A percentile compares a stretch with the other conserved stretches of the same genome.
Evolutionary conservation across 2,888 invertebrate species (phyloP).

Genomic region (Parasteatoda lunata): DNA sequence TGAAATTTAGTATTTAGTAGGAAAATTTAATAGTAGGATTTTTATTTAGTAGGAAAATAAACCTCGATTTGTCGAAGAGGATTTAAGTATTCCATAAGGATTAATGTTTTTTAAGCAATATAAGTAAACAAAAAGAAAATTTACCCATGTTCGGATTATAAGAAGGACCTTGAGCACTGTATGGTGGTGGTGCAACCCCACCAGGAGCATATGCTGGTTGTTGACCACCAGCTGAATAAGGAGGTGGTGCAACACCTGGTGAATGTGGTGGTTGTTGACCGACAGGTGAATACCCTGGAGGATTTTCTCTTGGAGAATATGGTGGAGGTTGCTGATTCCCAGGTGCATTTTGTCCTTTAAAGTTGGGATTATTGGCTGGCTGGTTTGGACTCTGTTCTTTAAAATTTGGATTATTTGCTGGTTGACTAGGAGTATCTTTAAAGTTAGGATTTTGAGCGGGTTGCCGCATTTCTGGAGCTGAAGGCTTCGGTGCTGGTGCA

Average conservation of each 20-base stretch:
- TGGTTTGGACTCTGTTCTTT: slow-evolving; percentile 1
- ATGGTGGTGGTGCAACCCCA: slow-evolving; percentile 33
- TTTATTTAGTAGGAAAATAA: too few species aligned
- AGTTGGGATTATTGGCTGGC: slow-evolving; percentile 18
- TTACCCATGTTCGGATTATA: too few species aligned
- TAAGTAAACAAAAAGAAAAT: too few species aligned
- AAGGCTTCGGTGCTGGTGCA: slow-evolving; percentile 20
- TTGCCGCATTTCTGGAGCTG: neutral
- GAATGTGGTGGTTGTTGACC: slow-evolving; percentile 22
- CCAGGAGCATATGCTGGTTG: slow-evolving; percentile 4
- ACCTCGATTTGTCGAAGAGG: too few species aligned
- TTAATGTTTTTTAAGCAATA: too few species aligned
- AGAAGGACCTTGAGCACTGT: neutral
- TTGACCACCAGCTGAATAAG: slow-evolving; percentile 24
- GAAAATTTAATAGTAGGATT: too few species aligned
- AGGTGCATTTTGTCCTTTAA: neutral
- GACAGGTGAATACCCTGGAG: slow-evolving; percentile 1
- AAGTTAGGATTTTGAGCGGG: slow-evolving; percentile 29
- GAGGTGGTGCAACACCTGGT: slow-evolving; percentile 31
- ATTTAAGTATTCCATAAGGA: too few species aligned
- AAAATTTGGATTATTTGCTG: slow-evolving; percentile 28
- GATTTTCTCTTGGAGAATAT: slow-evolving; percentile 4
- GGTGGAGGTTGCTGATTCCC: slow-evolving; percentile 22
- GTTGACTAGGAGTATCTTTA: slow-evolving; percentile 21
- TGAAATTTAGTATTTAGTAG: too few species aligned